Percentiles rank a stretch among this genome's conserved stretches.
Evolutionary conservation across 1,140 invertebrate genomes (phyloP).

Genomic region (Zaprionus capensis): DNA sequence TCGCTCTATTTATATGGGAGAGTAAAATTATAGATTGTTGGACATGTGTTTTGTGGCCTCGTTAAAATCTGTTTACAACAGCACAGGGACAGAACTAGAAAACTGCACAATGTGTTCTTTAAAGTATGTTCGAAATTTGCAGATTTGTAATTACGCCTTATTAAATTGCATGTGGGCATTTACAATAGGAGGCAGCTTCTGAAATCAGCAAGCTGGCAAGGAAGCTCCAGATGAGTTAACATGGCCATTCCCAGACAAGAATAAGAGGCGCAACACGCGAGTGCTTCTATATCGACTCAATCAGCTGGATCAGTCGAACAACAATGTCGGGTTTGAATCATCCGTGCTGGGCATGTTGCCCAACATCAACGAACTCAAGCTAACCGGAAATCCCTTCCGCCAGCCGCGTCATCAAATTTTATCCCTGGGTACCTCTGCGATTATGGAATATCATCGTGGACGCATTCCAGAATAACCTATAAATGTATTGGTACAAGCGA

Average conservation of each 20-base stretch:
- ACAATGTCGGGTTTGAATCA: constrained; percentile 90
- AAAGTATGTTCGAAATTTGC: neutral
- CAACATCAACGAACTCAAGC: constrained; percentile 88
- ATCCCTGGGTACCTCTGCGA: constrained; percentile 90
- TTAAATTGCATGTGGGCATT: neutral
- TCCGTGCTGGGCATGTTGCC: constrained; percentile 91
- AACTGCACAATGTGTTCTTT: neutral
- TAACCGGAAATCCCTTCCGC: constrained; percentile 93
- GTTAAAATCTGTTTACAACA: neutral
- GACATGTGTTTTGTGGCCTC: constrained; percentile 27
- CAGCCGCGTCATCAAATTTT: constrained; percentile 93
- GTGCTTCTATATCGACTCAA: constrained; percentile 86
- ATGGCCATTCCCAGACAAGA: constrained; percentile 53
- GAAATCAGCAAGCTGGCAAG: constrained; percentile 43
- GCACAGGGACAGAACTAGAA: neutral
- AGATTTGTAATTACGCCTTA: too few relatives aligned
- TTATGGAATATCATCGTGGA: constrained; percentile 92
- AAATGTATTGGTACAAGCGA: too few relatives aligned
- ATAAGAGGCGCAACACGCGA: constrained; percentile 57
- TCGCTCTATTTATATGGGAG: constrained; percentile 26
- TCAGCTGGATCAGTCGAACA: constrained; percentile 91
- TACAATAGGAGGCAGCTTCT: too few relatives aligned
- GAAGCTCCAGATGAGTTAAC: neutral
- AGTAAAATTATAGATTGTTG: constrained; percentile 28
- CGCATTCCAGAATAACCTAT: constrained; percentile 87